Base-by-base conservation (phyloP, 2,797 vertebrate species). In the Clarias laeviceps region DNA sequence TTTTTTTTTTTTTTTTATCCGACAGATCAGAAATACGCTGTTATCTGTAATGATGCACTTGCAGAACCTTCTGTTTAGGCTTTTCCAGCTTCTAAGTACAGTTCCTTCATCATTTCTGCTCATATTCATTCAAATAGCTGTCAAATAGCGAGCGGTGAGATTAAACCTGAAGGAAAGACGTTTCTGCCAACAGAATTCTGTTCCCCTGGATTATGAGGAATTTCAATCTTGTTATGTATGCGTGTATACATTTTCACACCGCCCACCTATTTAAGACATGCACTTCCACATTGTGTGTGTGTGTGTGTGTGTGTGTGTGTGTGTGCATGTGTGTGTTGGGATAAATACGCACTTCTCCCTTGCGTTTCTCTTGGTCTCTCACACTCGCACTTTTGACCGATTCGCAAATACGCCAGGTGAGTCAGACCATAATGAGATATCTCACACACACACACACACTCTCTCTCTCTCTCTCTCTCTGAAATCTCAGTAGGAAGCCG, bases 391-490 rank as follows among this genome's bases (percentile, higher is more conserved):
- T 27, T 74, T 62, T 24, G 34, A 37, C 45, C 57, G 59, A 84
- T 84, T 84, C 74, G 32, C 5, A 62, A 65, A 14, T 79, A 84
- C 70, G 45, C 68, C 86, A 80, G 68, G 69, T 76, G 77, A 84
- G 70, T 76, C 62, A 37, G 5, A 70, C 20, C 34, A 45, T 82
- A 87, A 87, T 84, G 70, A 87, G 70, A 86, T 79, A 56, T 62
- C 74, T 34, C 80, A 12, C 80, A 32, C 68, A 34, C 56, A 34
- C 37, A 27, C 64, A 22, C 27, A 57, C 37, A 57, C 37, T 8
- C 24, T 9, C 9, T 0, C 62, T 4, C 64, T 29, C n/a, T 0
- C 27, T 40, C 70, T 0, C 20, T 14, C n/a, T 20, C 20, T 34
- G 59, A 78, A 82, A 69, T 56, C 56, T 87, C 37, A 80, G 50